phyloP scores from a whole-genome alignment of 2,888 invertebrate species.

The Epicampocera succincta region DNA sequence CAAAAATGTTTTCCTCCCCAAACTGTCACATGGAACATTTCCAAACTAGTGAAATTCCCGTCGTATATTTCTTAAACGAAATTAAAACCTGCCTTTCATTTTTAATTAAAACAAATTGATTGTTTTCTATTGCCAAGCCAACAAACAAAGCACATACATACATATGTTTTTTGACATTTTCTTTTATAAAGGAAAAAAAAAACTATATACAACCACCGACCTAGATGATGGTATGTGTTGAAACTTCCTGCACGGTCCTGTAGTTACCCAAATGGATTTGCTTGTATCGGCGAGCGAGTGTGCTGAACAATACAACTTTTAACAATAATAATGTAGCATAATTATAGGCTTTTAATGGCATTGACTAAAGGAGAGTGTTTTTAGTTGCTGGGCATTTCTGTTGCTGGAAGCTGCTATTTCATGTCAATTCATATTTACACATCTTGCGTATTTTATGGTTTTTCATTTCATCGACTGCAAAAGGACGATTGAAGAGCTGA shows the following conservation, averaged over 20 bases:
- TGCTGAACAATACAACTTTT: conserved; percentile 14
- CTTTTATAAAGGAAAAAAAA: too few species aligned
- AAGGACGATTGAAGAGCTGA: conserved; percentile 41
- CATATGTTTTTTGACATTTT: conserved; percentile 28
- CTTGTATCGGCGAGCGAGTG: neutral
- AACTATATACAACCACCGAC: too few species aligned
- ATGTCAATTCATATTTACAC: conserved; percentile 32
- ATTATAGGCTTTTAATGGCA: conserved; percentile 44
- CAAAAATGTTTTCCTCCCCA: too few species aligned
- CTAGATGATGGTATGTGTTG: too few species aligned
- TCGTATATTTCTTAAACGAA: too few species aligned
- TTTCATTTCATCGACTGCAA: conserved; percentile 53
- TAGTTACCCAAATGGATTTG: neutral
- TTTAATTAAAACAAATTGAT: too few species aligned
- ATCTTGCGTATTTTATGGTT: conserved; percentile 52
- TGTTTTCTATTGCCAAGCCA: too few species aligned
- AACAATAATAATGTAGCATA: conserved; percentile 53
- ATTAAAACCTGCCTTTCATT: too few species aligned
- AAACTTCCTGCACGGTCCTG: too few species aligned
- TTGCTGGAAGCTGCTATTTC: conserved; percentile 51
- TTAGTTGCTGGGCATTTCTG: neutral
- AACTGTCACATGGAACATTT: too few species aligned
- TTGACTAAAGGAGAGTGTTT: neutral
- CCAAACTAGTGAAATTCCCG: too few species aligned
- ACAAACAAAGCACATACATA: conserved; percentile 29